phyloP scores from a whole-genome alignment of 2,797 vertebrate species.

The Brotula barbata region DNA sequence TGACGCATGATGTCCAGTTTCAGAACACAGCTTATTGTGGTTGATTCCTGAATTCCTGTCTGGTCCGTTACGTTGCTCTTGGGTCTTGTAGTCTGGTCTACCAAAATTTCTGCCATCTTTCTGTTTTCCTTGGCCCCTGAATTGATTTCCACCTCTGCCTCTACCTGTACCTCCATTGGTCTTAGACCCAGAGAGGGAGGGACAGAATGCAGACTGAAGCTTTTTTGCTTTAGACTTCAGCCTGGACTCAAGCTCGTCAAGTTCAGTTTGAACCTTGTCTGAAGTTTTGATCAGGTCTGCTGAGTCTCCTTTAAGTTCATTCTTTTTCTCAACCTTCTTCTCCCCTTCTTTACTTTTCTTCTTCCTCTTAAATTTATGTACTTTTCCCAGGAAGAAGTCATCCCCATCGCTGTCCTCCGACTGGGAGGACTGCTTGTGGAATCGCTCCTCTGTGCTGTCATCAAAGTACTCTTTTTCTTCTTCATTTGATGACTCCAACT shows the following conservation, averaged over 20 bases:
- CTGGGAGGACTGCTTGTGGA: constrained; percentile 87
- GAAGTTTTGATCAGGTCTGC: constrained; percentile 2
- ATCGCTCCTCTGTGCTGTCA: constrained; percentile 97
- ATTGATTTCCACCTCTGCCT: constrained; percentile 42
- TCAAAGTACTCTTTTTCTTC: constrained; percentile 90
- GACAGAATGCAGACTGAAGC: constrained; percentile 86
- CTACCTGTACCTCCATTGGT: constrained; percentile 29
- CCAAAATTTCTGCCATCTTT: constrained; percentile 27
- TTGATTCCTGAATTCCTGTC: constrained; percentile 32
- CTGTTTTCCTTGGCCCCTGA: constrained; percentile 30
- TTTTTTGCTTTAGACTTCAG: constrained; percentile 60
- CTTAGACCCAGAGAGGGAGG: constrained; percentile 74
- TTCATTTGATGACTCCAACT: constrained; percentile 70
- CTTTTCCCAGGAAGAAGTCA: constrained; percentile 95
- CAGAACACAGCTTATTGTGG: constrained; percentile 19
- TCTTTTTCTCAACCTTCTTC: constrained; percentile 38
- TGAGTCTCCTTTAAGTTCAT: constrained; percentile 21
- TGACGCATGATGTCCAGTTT: background rate
- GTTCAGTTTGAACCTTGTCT: constrained; percentile 40
- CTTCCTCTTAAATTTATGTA: constrained; percentile 85
- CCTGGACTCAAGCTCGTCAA: constrained; percentile 61
- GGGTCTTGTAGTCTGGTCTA: constrained; percentile 48
- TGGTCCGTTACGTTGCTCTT: constrained; percentile 42
- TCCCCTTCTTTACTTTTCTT: constrained; percentile 25
- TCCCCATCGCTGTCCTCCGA: constrained; percentile 86